These are phyloP conservation scores for Melangyna quadrimaculata DNA, from an alignment of 2,888 invertebrate genomes.

Conservation along the genomic window DNA sequence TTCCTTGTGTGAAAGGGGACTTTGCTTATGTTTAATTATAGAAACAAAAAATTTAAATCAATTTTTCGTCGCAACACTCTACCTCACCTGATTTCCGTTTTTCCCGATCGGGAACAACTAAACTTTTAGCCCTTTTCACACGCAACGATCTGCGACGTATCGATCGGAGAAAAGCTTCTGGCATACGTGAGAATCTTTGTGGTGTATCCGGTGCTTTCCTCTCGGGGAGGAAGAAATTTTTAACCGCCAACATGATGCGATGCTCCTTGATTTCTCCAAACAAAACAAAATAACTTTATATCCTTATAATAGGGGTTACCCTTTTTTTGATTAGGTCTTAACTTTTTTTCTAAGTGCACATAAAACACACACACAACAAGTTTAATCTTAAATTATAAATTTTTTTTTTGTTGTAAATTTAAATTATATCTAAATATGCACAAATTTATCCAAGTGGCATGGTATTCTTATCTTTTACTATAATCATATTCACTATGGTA, in stretches of 20 bases:
- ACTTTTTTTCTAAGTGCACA: constrained; percentile 5
- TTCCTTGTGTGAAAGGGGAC: too few relatives aligned
- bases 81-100: constrained; percentile 90
- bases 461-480: constrained; percentile 28
- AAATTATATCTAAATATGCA: background rate
- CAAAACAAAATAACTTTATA: background rate
- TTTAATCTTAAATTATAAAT: background rate
- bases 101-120: constrained; percentile 86
- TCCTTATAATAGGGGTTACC: constrained; percentile 26
- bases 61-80: constrained; percentile 72
- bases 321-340: background rate
- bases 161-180: constrained; percentile 88
- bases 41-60: too few relatives aligned
- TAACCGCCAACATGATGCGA: constrained; percentile 85
- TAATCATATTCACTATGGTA: constrained; percentile 24
- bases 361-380: constrained; percentile 19
- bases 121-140: constrained; percentile 88
- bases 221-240: constrained; percentile 88
- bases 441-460: constrained; percentile 9
- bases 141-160: constrained; percentile 87
- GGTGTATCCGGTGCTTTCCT: constrained; percentile 83
- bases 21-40: too few relatives aligned
- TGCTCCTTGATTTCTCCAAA: constrained; percentile 11
- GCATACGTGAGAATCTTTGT: constrained; percentile 85
- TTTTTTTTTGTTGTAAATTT: background rate